Evolutionary conservation across 2,797 vertebrate genomes (phyloP), one percentile per base, ranked within the genome.

Genomic region (Phoxinus dragarum): DNA sequence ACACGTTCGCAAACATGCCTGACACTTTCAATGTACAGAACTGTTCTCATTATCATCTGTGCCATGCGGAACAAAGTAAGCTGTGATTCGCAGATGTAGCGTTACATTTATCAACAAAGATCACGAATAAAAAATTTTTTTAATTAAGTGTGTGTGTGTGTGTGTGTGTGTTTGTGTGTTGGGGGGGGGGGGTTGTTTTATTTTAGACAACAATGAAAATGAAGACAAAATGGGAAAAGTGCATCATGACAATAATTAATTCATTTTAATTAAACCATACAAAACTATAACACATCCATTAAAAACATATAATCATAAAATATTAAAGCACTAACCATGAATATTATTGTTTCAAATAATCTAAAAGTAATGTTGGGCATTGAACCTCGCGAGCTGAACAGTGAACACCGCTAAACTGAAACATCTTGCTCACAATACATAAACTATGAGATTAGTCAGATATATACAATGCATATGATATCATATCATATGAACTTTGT

Each of bases 31-130:
- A 38, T 67, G 52, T 64, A 66, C 23, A 76, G 34, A 31, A 54
- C 47, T 84, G 84, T 36, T 84, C 72, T 19, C 86, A 87, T 89
- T 87, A 89, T 64, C 66, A 82, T 61, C 78, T 59, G 81, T 67
- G 68, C 84, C 71, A 83, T 85, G 75, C 56, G 12, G 69, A 69
- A 77, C 27, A 64, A 52, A 75, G 52, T 8, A 17, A 83, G 49
- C 44, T 54, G 79, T 71, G 66, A 71, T 81, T 42, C 7, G 23
- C 31, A 61, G 23, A 61, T 27, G 59, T n/a, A 6, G n/a, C 19
- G 23, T 21, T 56, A 21, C 3, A 21, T 54, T 54, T 21, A 54
- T 54, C 52, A 54, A 54, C 52, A 23, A 56, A 23, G 54, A 8
- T 56, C 9, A 56, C 7, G 21, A 19, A 21, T 54, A 54, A 54